Conservation (phyloP, 2,113 vertebrate genomes). For the Gyps fulvus region DNA sequence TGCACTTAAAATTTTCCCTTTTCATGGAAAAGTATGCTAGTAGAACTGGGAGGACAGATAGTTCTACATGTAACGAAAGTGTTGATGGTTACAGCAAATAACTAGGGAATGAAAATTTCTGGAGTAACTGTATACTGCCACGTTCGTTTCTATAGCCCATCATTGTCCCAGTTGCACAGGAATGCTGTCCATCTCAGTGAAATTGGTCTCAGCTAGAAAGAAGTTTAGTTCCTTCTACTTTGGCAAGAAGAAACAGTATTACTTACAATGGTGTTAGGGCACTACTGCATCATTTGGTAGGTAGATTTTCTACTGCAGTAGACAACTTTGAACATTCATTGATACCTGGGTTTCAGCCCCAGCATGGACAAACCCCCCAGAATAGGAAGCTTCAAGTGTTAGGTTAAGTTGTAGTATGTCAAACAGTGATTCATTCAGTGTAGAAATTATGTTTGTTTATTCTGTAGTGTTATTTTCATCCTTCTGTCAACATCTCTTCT, state of each 20-base stretch:
- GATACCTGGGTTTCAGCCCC: not conserved
- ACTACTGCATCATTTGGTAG: not conserved
- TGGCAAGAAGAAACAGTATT: not conserved
- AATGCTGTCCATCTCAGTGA: not conserved
- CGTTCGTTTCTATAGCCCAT: not conserved
- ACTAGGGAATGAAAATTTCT: not conserved
- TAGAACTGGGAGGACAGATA: not conserved
- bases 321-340: not conserved
- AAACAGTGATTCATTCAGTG: not conserved
- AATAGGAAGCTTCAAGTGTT: not conserved
- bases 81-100: not conserved
- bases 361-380: not conserved
- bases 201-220: not conserved
- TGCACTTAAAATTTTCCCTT: not conserved
- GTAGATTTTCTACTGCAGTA: not conserved
- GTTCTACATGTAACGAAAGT: not conserved
- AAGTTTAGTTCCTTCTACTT: not conserved
- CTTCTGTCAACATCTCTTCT: not conserved
- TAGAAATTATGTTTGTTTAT: not conserved
- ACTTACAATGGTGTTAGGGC: not conserved
- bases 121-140: not conserved
- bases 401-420: not conserved
- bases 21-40: not conserved
- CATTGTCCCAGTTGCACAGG: not conserved
- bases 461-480: not conserved